Conservation (phyloP, 2,888 invertebrate species). For the Drosophila gaucha region DNA sequence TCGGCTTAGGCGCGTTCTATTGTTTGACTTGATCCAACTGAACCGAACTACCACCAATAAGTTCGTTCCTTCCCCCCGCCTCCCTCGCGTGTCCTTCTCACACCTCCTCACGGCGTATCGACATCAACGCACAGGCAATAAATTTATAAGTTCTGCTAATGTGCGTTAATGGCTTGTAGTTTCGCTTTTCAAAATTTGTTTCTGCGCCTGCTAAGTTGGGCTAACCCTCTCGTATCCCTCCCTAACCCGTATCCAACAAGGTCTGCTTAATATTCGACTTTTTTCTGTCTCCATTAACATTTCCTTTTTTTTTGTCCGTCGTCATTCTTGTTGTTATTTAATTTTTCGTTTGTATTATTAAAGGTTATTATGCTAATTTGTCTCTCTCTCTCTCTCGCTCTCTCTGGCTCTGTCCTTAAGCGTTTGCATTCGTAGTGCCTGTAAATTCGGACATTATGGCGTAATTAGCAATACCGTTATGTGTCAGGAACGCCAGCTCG, state of each 20-base stretch:
- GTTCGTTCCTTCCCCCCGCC: slow-evolving; percentile 12
- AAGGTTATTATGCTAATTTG: slow-evolving; percentile 79
- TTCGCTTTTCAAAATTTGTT: slow-evolving; percentile 50
- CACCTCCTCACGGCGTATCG: slow-evolving; percentile 26
- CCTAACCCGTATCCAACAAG: slow-evolving; percentile 8
- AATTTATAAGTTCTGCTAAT: slow-evolving; percentile 78
- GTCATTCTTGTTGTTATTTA: slow-evolving; percentile 68
- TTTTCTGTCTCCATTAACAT: slow-evolving; percentile 7
- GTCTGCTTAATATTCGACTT: slow-evolving; percentile 51
- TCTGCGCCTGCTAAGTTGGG: slow-evolving; percentile 25
- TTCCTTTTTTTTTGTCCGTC: slow-evolving; percentile 11
- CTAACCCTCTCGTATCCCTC: slow-evolving; percentile 9
- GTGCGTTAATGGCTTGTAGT: slow-evolving; percentile 80
- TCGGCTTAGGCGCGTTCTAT: slow-evolving; percentile 28
- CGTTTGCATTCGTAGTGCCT: slow-evolving; percentile 27
- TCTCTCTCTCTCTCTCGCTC: neutral
- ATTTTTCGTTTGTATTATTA: slow-evolving; percentile 80
- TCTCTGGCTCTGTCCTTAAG: neutral
- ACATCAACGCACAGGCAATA: slow-evolving; percentile 63
- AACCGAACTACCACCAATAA: slow-evolving; percentile 19
- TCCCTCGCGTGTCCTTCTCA: neutral
- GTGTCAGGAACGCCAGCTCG: slow-evolving; percentile 55
- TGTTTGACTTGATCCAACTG: slow-evolving; percentile 16
- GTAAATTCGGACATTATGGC: slow-evolving; percentile 70
- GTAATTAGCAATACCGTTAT: slow-evolving; percentile 77